Percentiles rank a stretch among this genome's conserved stretches.
phyloP scores from a whole-genome alignment of 2,888 invertebrate genomes.

The Lasiommata megera region DNA sequence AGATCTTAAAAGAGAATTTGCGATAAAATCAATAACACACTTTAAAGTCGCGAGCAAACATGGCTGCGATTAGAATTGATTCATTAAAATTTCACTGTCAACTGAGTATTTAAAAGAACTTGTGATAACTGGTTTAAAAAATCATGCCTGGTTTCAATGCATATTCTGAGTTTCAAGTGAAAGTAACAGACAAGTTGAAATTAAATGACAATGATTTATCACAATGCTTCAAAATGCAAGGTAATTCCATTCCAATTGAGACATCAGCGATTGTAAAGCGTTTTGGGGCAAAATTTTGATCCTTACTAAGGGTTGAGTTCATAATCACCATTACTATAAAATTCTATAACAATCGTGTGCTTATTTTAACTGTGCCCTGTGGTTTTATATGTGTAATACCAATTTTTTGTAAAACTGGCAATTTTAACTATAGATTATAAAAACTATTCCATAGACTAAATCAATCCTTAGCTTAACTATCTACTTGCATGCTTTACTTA shows the following conservation, averaged over 20 bases:
- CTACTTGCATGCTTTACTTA: too few species aligned
- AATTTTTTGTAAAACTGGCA: too few species aligned
- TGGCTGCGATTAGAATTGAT: neutral
- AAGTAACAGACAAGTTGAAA: neutral
- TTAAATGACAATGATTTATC: neutral
- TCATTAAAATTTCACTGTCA: slow-evolving; percentile 6
- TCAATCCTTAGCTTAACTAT: too few species aligned
- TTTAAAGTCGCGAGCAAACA: neutral
- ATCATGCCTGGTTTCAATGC: neutral
- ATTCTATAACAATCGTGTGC: too few species aligned
- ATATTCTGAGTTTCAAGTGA: neutral
- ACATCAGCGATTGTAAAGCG: too few species aligned
- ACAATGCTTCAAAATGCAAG: neutral
- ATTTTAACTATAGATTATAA: too few species aligned
- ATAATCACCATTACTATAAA: too few species aligned
- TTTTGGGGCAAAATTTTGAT: too few species aligned
- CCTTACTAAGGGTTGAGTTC: too few species aligned
- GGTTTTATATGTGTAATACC: too few species aligned
- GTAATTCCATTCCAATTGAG: neutral
- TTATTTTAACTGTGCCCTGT: too few species aligned
- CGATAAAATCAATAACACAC: neutral
- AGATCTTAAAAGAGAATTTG: neutral
- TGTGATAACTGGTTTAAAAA: neutral
- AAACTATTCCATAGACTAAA: too few species aligned
- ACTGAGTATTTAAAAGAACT: neutral